Conservation (phyloP, 2,888 invertebrate genomes). For the Pedicia rivosa region DNA sequence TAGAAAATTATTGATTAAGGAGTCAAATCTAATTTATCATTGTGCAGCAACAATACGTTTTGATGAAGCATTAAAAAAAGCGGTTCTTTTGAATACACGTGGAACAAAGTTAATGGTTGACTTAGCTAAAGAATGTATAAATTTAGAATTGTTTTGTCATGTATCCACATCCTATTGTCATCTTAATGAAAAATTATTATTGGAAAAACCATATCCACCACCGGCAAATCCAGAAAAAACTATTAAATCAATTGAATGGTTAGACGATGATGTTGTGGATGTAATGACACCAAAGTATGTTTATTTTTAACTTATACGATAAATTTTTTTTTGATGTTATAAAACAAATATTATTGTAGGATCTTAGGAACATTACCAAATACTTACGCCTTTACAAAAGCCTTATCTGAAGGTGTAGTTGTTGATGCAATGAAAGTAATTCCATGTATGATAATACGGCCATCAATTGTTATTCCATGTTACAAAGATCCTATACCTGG, state of each 20-base stretch:
- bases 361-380: slow-evolving; percentile 67
- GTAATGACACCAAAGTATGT: slow-evolving; percentile 42
- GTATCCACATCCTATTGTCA: slow-evolving; percentile 88
- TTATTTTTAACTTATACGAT: too few relatives aligned
- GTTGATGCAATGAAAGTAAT: slow-evolving; percentile 59
- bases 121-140: slow-evolving; percentile 59
- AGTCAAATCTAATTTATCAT: slow-evolving; percentile 77
- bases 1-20: slow-evolving; percentile 42
- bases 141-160: slow-evolving; percentile 59
- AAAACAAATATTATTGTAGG: slow-evolving; percentile 29
- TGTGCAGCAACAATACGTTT: slow-evolving; percentile 62
- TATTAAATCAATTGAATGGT: slow-evolving; percentile 63
- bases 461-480: slow-evolving; percentile 79
- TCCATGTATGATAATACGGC: slow-evolving; percentile 67
- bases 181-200: slow-evolving; percentile 60
- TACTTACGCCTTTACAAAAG: slow-evolving; percentile 89
- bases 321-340: slow-evolving; percentile 1
- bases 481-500: slow-evolving; percentile 74
- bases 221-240: slow-evolving; percentile 60
- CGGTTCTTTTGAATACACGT: slow-evolving; percentile 80
- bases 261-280: slow-evolving; percentile 52
- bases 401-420: slow-evolving; percentile 71
- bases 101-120: slow-evolving; percentile 80
- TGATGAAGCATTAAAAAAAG: slow-evolving; percentile 78
- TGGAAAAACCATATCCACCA: slow-evolving; percentile 76